These are phyloP conservation scores for Nyctalus aviator DNA, from an alignment of 2,797 vertebrate genomes.

Conservation along the genomic window DNA sequence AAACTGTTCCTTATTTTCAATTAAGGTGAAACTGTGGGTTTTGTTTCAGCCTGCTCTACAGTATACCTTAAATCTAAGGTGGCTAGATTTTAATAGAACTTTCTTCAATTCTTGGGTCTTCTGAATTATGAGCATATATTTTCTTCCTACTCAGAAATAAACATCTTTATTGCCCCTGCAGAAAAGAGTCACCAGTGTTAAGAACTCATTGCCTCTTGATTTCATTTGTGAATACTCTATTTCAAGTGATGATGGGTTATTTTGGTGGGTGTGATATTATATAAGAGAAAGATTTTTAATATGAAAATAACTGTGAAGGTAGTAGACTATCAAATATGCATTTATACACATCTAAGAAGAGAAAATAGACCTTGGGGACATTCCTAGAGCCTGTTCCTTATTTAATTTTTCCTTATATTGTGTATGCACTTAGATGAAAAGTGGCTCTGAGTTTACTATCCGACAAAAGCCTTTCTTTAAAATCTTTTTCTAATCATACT, in stretches of 20 bases:
- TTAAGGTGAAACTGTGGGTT: constrained; percentile 38
- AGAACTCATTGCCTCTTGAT: constrained; percentile 15
- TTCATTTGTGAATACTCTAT: constrained; percentile 41
- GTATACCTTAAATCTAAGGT: neutral
- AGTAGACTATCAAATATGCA: neutral
- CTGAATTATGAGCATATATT: constrained; percentile 39
- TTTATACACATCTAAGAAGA: constrained; percentile 14
- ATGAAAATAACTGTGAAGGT: constrained; percentile 47
- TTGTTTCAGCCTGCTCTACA: constrained; percentile 1
- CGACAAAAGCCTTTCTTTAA: constrained; percentile 31
- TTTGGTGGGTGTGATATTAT: neutral
- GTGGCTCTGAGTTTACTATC: constrained; percentile 7
- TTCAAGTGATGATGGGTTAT: constrained; percentile 59
- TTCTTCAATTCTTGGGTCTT: constrained; percentile 60
- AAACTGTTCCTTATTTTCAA: constrained; percentile 24
- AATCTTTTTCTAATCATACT: neutral
- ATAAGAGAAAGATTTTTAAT: constrained; percentile 44
- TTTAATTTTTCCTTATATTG: constrained; percentile 38
- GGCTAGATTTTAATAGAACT: constrained; percentile 35
- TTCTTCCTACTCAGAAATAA: constrained; percentile 44
- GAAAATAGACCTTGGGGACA: constrained; percentile 16
- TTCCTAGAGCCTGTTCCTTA: neutral
- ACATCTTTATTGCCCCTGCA: constrained; percentile 19
- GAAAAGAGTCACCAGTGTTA: constrained; percentile 33
- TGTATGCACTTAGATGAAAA: neutral